Conservation (phyloP, 2,888 invertebrate genomes). For the Drosophila gaucha region DNA sequence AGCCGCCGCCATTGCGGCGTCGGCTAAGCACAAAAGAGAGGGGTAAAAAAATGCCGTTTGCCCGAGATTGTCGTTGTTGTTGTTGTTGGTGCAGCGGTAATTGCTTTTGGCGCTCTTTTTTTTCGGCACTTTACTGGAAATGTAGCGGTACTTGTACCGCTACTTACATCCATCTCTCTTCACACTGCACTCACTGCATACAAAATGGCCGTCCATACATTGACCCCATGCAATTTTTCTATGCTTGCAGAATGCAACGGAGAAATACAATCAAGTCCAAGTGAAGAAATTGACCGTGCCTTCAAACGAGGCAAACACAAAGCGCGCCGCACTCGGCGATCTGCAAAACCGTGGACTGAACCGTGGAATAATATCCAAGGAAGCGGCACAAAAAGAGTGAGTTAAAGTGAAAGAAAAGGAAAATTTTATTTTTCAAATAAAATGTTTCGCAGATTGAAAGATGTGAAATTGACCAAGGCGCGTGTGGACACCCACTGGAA, state of each 20-base stretch:
- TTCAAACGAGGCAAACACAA: slow-evolving; percentile 71
- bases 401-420: slow-evolving; percentile 18
- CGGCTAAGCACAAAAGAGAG: slow-evolving; percentile 24
- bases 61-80: slow-evolving; percentile 36
- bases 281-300: slow-evolving; percentile 78
- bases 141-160: slow-evolving; percentile 51
- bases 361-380: slow-evolving; percentile 68
- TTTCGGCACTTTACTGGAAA: slow-evolving; percentile 8
- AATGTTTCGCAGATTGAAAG: slow-evolving; percentile 61
- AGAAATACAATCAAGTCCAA: slow-evolving; percentile 73
- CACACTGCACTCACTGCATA: not conserved
- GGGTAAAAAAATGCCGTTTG: slow-evolving; percentile 56
- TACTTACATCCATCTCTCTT: slow-evolving; percentile 20
- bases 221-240: slow-evolving; percentile 18
- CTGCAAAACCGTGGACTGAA: slow-evolving; percentile 85
- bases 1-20: slow-evolving; percentile 43
- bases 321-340: slow-evolving; percentile 86
- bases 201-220: slow-evolving; percentile 59
- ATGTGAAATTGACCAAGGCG: slow-evolving; percentile 81
- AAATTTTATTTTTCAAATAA: not conserved
- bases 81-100: slow-evolving; percentile 42
- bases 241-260: slow-evolving; percentile 77
- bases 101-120: slow-evolving; percentile 41
- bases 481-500: slow-evolving; percentile 84
- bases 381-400: slow-evolving; percentile 81